Percentiles rank a stretch among this genome's conserved stretches.
phyloP scores from a whole-genome alignment of 2,797 vertebrate species.

The Sebastes matsubarae region DNA sequence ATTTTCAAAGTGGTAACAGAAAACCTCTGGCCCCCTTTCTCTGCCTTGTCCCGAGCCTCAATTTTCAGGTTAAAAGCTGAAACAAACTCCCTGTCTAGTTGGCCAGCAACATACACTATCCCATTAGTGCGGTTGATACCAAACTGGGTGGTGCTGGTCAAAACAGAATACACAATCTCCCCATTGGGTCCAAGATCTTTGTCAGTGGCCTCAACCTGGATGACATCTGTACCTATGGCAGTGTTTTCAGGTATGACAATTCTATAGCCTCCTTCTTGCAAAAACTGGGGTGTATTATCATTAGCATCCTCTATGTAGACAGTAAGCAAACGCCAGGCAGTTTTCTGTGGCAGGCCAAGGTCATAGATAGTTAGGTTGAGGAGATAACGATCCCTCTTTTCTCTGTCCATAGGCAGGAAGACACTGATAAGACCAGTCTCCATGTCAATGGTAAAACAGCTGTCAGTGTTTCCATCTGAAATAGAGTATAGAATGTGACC shows the following conservation, averaged over 20 bases:
- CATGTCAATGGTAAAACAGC: slow-evolving; percentile 92
- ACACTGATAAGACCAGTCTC: slow-evolving; percentile 90
- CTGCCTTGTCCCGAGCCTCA: slow-evolving; percentile 92
- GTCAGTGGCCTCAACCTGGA: slow-evolving; percentile 95
- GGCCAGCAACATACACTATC: slow-evolving; percentile 91
- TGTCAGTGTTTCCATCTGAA: slow-evolving; percentile 92
- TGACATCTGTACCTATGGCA: slow-evolving; percentile 90
- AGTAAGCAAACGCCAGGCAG: slow-evolving; percentile 90
- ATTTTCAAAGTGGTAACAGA: slow-evolving; percentile 88
- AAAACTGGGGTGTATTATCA: slow-evolving; percentile 92
- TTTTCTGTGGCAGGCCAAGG: slow-evolving; percentile 91
- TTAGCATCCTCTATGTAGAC: slow-evolving; percentile 93
- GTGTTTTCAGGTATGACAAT: slow-evolving; percentile 94
- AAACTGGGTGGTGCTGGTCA: slow-evolving; percentile 92
- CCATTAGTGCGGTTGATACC: slow-evolving; percentile 92
- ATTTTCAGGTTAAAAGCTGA: slow-evolving; percentile 91
- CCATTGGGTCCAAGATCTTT: slow-evolving; percentile 92
- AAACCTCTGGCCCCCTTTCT: slow-evolving; percentile 87
- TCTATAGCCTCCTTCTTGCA: slow-evolving; percentile 88
- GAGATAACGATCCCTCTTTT: slow-evolving; percentile 91
- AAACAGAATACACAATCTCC: slow-evolving; percentile 89
- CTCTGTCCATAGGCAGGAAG: slow-evolving; percentile 93
- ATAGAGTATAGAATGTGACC: slow-evolving; percentile 93
- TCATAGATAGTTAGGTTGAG: slow-evolving; percentile 96
- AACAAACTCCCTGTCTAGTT: slow-evolving; percentile 90